Evolutionary conservation across 1,140 invertebrate species (phyloP), one percentile per base, ranked within the genome.

Genomic region (Odontomachus brunneus): DNA sequence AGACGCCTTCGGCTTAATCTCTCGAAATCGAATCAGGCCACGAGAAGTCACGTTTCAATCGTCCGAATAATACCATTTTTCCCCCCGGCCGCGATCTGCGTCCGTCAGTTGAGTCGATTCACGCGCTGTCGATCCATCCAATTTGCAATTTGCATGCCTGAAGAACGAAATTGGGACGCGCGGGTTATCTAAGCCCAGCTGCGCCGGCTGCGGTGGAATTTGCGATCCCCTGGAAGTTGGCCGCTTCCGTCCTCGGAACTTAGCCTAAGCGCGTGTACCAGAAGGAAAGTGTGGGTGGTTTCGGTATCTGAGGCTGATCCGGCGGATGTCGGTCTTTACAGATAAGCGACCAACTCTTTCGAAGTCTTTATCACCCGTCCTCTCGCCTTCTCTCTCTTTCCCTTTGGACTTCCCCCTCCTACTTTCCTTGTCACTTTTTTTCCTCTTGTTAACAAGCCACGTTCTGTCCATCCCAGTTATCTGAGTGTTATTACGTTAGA

Each of bases 341-440:
- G 92, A 93, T 93, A 94, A 94, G 85, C 89, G 84, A 55, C 87
- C 89, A 92, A 91, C 92, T 93, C 91, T 93, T 93, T 93, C 91
- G 82, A 92, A 92, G 76, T 89, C 84, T 93, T 93, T 93, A 93
- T 93, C 84, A 84, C 71, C 80, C 87, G 86, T 72, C 74, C 82
- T 65, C 88, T 75, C 76, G 82, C 24, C 48, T 55, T 69, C 24
- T 62, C 49, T 24, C 83, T 75, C 62, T 85, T 55, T 82, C 73
- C 44, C 62, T 74, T 74, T 82, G n/a, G n/a, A n/a, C 69, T 72
- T 53, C 63, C 55, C 49, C 49, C n/a, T 22, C 75, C 74, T 9
- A 12, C 48, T 29, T 49, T 66, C 51, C 49, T 24, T n/a, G 33
- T 69, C 59, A 19, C 17, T 66, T n/a, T 57, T 29, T 53, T 44